Evolutionary conservation across 1,140 invertebrate species (phyloP).

Genomic region (Brachionus calyciflorus): DNA sequence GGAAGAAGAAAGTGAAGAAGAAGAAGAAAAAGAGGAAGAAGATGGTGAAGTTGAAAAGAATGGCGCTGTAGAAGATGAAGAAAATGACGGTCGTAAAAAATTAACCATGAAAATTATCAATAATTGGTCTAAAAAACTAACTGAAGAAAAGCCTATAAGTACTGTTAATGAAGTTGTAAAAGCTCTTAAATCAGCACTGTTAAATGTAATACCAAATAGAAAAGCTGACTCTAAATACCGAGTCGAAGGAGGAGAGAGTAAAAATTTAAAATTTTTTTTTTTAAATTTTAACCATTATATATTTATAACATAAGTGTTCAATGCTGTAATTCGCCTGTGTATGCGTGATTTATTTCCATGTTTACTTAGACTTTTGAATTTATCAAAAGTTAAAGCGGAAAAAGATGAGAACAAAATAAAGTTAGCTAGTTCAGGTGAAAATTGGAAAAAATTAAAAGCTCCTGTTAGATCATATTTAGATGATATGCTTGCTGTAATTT

Average conservation of each 20-base stretch:
- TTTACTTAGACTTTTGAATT: constrained; percentile 4
- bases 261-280: neutral
- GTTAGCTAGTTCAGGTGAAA: constrained; percentile 34
- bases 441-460: constrained; percentile 45
- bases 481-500: constrained; percentile 35
- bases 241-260: constrained; percentile 7
- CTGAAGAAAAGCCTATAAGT: constrained; percentile 48
- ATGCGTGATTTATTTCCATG: constrained; percentile 50
- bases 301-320: constrained; percentile 50
- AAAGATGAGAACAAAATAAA: constrained; percentile 22
- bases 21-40: constrained; percentile 47
- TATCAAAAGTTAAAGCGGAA: neutral
- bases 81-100: constrained; percentile 28
- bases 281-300: neutral
- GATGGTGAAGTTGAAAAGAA: neutral
- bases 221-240: constrained; percentile 48
- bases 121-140: constrained; percentile 49
- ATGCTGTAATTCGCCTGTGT: constrained; percentile 52
- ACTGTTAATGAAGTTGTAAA: constrained; percentile 52
- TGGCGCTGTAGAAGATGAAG: neutral
- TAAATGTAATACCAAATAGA: constrained; percentile 51
- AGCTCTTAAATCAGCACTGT: constrained; percentile 49
- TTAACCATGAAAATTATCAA: constrained; percentile 46
- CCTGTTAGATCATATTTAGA: constrained; percentile 26
- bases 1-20: constrained; percentile 46